These are phyloP conservation scores for Nebria brevicollis DNA, from an alignment of 2,888 invertebrate genomes.

Conservation along the genomic window DNA sequence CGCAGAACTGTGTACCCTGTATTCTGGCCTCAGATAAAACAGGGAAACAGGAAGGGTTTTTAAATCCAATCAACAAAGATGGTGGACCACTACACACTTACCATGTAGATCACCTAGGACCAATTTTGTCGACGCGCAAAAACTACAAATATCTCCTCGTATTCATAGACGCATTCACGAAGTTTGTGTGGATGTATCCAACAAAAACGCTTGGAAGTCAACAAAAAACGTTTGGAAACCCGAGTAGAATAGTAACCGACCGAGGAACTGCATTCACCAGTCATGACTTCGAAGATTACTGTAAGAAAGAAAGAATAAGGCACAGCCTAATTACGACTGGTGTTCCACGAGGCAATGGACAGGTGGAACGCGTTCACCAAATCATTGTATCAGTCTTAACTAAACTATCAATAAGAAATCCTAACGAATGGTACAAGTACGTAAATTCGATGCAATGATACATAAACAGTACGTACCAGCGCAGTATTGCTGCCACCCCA, in stretches of 20 bases:
- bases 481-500: conserved; percentile 48
- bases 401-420: conserved; percentile 47
- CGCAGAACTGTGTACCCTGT: conserved; percentile 52
- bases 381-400: conserved; percentile 50
- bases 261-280: conserved; percentile 14
- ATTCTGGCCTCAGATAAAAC: conserved; percentile 53
- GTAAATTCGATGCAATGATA: conserved; percentile 47
- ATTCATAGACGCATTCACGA: conserved; percentile 24
- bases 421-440: conserved; percentile 49
- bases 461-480: conserved; percentile 49
- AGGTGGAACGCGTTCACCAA: conserved; percentile 50
- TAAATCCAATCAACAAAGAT: conserved; percentile 54
- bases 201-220: conserved; percentile 40
- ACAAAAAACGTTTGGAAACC: conserved; percentile 47
- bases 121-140: conserved; percentile 42
- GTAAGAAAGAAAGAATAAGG: conserved; percentile 40
- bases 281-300: conserved; percentile 35
- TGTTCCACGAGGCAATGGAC: conserved; percentile 31
- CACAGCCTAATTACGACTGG: conserved; percentile 46
- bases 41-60: conserved; percentile 54
- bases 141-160: conserved; percentile 45
- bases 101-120: conserved; percentile 57
- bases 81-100: conserved; percentile 53
- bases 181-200: conserved; percentile 42
- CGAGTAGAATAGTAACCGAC: conserved; percentile 43